Evolutionary conservation across 2,113 vertebrate genomes (phyloP), one percentile per base, ranked within the genome.

Genomic region (Osmerus eperlanus): DNA sequence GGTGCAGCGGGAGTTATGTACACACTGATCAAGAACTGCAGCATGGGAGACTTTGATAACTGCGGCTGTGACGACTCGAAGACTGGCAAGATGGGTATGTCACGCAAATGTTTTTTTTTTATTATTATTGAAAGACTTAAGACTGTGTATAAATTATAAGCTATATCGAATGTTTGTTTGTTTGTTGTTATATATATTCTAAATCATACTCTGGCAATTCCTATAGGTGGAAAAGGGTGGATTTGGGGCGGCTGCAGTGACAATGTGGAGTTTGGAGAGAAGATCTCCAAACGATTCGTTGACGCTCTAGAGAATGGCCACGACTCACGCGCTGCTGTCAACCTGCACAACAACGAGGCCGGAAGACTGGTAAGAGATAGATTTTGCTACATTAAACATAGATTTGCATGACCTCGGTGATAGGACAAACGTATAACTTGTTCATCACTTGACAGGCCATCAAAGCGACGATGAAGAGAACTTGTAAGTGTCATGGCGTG

Each of bases 211-310:
- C 0, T 65, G 19, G 21, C 8, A 12, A 8, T 51, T 25, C 75
- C 41, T 5, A 0, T 78, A 99, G 97, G 97, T 68, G 97, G 97
- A 62, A 92, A 88, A 73, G 96, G 96, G 11, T 99, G 97, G 97
- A 93, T 99, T 73, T 99, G 97, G 97, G 97, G 96, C 84, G 97
- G 96, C 60, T 99, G 97, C 89, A 97, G 97, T 3, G 96, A 99
- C 84, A 98, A 99, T 3, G 93, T 93, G 68, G 94, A 94, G 67
- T 99, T 99, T 84, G 97, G 96, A 61, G 96, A 99, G 82, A 94
- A 91, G 73, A 95, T 99, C 75, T 96, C 95, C 78, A 97, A 96
- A 85, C 93, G 93, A 78, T 98, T 98, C 77, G 96, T 99, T 77
- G 97, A 99, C 74, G 93, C 95, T 64, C 77, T 98, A 81, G 97